Conservation (phyloP, 2,797 vertebrate genomes). For the Pipistrellus pygmaeus region DNA sequence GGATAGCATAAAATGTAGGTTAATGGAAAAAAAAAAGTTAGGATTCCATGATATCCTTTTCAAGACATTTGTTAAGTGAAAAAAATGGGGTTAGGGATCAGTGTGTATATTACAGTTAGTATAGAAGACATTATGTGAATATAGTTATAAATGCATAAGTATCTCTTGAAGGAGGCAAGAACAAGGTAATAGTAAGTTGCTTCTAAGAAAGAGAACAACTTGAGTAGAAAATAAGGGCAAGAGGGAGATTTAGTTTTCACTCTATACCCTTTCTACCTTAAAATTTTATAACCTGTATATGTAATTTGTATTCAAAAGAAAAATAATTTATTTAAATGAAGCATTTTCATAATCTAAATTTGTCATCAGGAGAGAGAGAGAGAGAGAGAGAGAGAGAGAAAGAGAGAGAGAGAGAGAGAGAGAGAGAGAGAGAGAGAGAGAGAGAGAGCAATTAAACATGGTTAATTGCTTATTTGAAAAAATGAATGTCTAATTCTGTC, state of each 20-base stretch:
- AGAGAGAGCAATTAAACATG: too few species aligned
- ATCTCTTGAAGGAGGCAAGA: neutral
- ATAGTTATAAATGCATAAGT: neutral
- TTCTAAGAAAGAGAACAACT: neutral
- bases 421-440: too few species aligned
- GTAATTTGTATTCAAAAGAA: conserved; percentile 6
- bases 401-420: too few species aligned
- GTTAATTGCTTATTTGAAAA: conserved; percentile 7
- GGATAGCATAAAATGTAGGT: neutral
- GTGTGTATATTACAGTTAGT: neutral
- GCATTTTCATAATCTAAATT: neutral
- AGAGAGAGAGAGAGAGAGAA: too few species aligned
- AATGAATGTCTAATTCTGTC: conserved; percentile 25
- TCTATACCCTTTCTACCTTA: neutral
- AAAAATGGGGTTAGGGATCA: neutral
- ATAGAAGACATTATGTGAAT: neutral
- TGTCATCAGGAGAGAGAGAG: too few species aligned
- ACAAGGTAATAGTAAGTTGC: neutral
- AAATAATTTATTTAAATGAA: conserved; percentile 5
- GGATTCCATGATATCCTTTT: neutral
- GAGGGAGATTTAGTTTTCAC: neutral
- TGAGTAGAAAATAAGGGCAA: neutral
- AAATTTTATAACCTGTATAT: neutral
- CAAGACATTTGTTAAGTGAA: neutral
- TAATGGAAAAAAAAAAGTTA: neutral